Evolutionary conservation across 1,140 invertebrate species (phyloP), one percentile per base, ranked within the genome.

Genomic region (Zaprionus gabonicus): DNA sequence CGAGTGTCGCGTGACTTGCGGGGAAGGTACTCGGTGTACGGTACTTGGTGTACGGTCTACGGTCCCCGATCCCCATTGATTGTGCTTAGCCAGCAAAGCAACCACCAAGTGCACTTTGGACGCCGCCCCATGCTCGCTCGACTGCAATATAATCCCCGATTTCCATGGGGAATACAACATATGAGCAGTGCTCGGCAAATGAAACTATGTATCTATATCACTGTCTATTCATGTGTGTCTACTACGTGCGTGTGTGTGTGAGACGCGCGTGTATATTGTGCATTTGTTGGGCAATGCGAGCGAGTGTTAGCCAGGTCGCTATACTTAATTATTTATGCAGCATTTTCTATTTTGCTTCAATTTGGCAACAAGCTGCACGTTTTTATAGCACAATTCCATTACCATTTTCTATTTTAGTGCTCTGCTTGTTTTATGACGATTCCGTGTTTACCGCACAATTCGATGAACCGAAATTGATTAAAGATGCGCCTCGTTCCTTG

Each of bases 101-200:
- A 76, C 73, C 73, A 76, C 73, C 73, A 71, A 76, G 51, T 71
- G 73, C 73, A 76, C 55, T 53, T 72, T 59, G 34, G 41, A 46
- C 41, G 17, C n/a, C n/a, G 41, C 41, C 15, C 38, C 15, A n/a
- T 25, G 55, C 56, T 15, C 57, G 66, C 31, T 27, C 71, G 66
- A 75, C 78, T 81, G 80, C 66, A 55, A 80, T 91, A 91, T 91
- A 91, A 91, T 91, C 83, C 83, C 69, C 91, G 88, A 91, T 91
- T 91, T 91, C 88, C 88, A 88, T 82, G 74, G 88, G 88, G 88
- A 85, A 88, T 90, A 71, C 79, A 69, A 90, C 71, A 85, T 82
- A 90, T 84, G 83, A 78, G 78, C 78, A 46, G 41, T 46, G 41
- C n/a, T 17, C n/a, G n/a, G 41, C 41, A 46, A 46, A 46, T 46